Conservation (phyloP, 2,888 invertebrate species). For the Crossocerus cetratus region DNA sequence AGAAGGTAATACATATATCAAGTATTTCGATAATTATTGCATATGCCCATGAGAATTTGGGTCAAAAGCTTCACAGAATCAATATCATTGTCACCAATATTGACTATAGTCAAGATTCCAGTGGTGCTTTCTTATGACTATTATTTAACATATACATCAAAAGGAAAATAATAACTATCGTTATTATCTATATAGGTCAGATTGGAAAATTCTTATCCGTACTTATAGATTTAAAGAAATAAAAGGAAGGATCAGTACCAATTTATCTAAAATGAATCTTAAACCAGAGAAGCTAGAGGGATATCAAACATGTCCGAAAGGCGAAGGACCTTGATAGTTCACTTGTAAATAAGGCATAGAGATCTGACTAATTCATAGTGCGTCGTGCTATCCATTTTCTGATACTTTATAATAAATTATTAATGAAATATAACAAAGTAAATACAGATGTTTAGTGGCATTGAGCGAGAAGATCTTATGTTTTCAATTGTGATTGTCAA, state of each 20-base stretch:
- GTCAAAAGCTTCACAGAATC: slow-evolving; percentile 31
- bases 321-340: slow-evolving; percentile 4
- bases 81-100: slow-evolving; percentile 23
- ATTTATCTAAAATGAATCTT: neutral
- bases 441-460: slow-evolving; percentile 39
- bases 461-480: slow-evolving; percentile 37
- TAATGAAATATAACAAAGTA: slow-evolving; percentile 43
- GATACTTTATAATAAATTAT: slow-evolving; percentile 40
- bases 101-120: slow-evolving; percentile 17
- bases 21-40: slow-evolving; percentile 45
- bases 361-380: neutral
- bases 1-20: slow-evolving; percentile 40
- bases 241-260: neutral
- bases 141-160: slow-evolving; percentile 2
- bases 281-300: neutral
- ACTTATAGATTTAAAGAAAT: slow-evolving; percentile 11
- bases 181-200: slow-evolving; percentile 7
- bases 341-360: slow-evolving; percentile 18
- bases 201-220: slow-evolving; percentile 5
- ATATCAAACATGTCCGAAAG: neutral
- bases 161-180: slow-evolving; percentile 15
- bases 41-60: slow-evolving; percentile 39
- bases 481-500: slow-evolving; percentile 65
- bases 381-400: slow-evolving; percentile 3
- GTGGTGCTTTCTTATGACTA: slow-evolving; percentile 6